phyloP scores from a whole-genome alignment of 2,113 vertebrate genomes.

The Dunckerocampus dactyliophorus region DNA sequence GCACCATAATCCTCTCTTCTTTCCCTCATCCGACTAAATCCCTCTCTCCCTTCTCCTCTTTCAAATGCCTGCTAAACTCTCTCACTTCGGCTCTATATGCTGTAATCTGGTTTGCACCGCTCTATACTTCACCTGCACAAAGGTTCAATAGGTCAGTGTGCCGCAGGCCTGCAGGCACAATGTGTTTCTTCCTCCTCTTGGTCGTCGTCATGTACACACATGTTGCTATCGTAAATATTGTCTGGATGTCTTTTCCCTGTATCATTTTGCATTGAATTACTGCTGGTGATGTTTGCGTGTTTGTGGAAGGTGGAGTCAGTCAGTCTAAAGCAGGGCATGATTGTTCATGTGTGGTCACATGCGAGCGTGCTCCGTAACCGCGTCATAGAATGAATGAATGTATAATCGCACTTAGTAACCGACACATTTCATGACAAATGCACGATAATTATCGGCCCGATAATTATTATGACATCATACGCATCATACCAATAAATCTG shows the following conservation, averaged over 20 bases:
- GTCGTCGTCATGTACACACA: neutral
- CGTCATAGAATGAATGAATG: too few relatives aligned
- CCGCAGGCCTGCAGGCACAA: slow-evolving; percentile 15
- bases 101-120: slow-evolving; percentile 54
- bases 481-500: too few relatives aligned
- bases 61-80: slow-evolving; percentile 60
- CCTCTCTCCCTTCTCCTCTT: slow-evolving; percentile 63
- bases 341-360: too few relatives aligned
- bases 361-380: too few relatives aligned
- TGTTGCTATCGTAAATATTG: neutral
- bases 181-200: neutral
- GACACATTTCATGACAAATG: too few relatives aligned
- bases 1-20: slow-evolving; percentile 71
- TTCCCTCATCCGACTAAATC: slow-evolving; percentile 67
- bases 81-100: slow-evolving; percentile 37
- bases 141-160: slow-evolving; percentile 56
- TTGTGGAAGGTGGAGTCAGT: neutral
- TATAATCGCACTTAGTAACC: too few relatives aligned
- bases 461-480: too few relatives aligned
- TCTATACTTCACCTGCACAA: slow-evolving; percentile 45
- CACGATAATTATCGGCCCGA: too few relatives aligned
- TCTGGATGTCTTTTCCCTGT: neutral
- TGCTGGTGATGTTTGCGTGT: neutral
- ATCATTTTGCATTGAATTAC: neutral
- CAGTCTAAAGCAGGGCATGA: neutral